Percentiles rank a stretch among this genome's conserved stretches.
Evolutionary conservation across 2,888 invertebrate genomes (phyloP).

Genomic region (Tiliacea citrago): DNA sequence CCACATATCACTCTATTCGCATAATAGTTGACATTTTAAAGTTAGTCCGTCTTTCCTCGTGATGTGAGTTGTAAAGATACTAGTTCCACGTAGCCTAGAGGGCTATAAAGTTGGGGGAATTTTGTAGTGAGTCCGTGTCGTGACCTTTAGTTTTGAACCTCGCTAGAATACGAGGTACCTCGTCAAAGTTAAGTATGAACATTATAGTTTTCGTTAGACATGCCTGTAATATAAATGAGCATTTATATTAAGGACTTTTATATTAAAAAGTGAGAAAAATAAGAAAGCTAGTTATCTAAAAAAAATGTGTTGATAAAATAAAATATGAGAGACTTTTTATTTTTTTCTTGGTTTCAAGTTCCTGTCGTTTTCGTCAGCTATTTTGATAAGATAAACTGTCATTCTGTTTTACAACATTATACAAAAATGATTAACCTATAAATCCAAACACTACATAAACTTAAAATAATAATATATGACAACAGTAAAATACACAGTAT

Average conservation of each 20-base stretch:
- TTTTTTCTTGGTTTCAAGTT: neutral
- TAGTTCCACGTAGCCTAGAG: conserved; percentile 49
- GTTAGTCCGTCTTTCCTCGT: conserved; percentile 39
- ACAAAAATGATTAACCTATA: neutral
- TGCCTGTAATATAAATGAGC: conserved; percentile 24
- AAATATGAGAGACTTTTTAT: neutral
- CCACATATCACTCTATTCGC: conserved; percentile 36
- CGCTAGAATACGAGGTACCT: conserved; percentile 43
- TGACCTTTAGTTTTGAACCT: conserved; percentile 60
- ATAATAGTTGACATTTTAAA: conserved; percentile 55
- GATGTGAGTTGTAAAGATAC: conserved; percentile 62
- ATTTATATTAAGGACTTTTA: neutral
- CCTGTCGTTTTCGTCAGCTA: neutral
- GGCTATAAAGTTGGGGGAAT: conserved; percentile 62
- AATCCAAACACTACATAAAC: neutral
- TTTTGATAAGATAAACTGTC: neutral
- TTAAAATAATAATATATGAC: neutral
- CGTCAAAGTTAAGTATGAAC: conserved; percentile 35
- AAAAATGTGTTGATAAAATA: neutral
- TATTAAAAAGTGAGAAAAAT: neutral
- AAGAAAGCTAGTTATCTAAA: neutral
- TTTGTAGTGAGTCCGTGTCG: conserved; percentile 52
- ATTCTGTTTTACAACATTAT: neutral
- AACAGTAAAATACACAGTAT: conserved; percentile 1
- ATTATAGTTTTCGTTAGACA: conserved; percentile 35